These are phyloP conservation scores for Nebria salina DNA, from an alignment of 2,888 invertebrate genomes.

Conservation along the genomic window DNA sequence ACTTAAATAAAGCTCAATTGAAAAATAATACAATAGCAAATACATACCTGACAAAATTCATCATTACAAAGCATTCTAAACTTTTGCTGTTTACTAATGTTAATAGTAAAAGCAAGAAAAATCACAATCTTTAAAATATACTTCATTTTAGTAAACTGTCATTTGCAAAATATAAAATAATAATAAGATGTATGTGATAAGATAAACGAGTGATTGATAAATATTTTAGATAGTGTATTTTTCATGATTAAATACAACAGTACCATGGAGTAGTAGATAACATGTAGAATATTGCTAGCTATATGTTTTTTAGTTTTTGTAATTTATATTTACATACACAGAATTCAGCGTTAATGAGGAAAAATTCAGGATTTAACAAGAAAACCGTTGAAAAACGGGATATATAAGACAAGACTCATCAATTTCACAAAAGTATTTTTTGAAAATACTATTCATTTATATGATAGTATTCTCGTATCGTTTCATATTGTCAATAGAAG, in stretches of 20 bases:
- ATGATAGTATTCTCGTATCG: constrained; percentile 31
- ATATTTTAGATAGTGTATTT: constrained; percentile 48
- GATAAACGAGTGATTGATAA: constrained; percentile 42
- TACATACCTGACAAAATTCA: constrained; percentile 36
- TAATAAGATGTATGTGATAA: constrained; percentile 25
- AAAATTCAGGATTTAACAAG: constrained; percentile 41
- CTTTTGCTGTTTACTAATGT: constrained; percentile 15
- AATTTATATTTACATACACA: constrained; percentile 45
- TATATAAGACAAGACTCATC: constrained; percentile 33
- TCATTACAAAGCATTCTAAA: constrained; percentile 31
- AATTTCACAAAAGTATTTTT: constrained; percentile 7
- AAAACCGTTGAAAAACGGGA: constrained; percentile 27
- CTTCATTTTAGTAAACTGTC: constrained; percentile 10
- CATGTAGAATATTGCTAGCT: constrained; percentile 47
- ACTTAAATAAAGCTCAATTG: background rate
- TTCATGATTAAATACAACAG: constrained; percentile 46
- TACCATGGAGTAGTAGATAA: constrained; percentile 45
- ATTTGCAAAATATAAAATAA: background rate
- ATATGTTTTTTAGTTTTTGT: constrained; percentile 34
- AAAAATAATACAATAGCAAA: background rate
- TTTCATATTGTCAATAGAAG: constrained; percentile 45
- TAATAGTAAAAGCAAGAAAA: constrained; percentile 17
- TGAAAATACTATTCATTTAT: constrained; percentile 6
- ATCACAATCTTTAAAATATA: constrained; percentile 3
- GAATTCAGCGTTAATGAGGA: constrained; percentile 44